These are phyloP conservation scores for Limnephilus rhombicus DNA, from an alignment of 2,888 invertebrate species.

Conservation along the genomic window DNA sequence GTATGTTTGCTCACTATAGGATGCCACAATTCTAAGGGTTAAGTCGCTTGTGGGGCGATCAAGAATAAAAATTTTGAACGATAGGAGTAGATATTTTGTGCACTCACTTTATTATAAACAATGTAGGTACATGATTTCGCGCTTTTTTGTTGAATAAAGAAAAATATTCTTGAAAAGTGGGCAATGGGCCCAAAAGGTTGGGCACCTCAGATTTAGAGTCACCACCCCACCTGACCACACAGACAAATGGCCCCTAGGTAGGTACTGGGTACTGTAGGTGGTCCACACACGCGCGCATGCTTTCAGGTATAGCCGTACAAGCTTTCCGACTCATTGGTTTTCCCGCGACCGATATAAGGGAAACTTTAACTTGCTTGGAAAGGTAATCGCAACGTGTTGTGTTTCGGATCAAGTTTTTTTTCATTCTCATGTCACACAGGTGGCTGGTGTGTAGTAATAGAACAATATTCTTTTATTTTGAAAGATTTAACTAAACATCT, in stretches of 20 bases:
- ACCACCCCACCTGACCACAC: conserved; percentile 1
- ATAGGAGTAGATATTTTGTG: too few relatives aligned
- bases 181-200: too few relatives aligned
- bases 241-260: neutral
- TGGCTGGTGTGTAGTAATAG: neutral
- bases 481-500: neutral
- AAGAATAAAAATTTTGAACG: too few relatives aligned
- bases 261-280: neutral
- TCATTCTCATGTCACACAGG: neutral
- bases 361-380: neutral
- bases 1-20: too few relatives aligned
- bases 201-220: neutral
- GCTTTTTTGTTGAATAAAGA: too few relatives aligned
- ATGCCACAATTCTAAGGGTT: too few relatives aligned
- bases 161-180: too few relatives aligned
- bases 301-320: conserved; percentile 34
- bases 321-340: conserved; percentile 57
- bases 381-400: neutral
- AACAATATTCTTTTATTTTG: neutral
- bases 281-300: conserved; percentile 13
- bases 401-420: neutral
- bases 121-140: too few relatives aligned
- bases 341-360: conserved; percentile 29
- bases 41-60: too few relatives aligned
- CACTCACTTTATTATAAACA: too few relatives aligned